Conservation (phyloP, 2,888 invertebrate species). For the Brachyptera risi region DNA sequence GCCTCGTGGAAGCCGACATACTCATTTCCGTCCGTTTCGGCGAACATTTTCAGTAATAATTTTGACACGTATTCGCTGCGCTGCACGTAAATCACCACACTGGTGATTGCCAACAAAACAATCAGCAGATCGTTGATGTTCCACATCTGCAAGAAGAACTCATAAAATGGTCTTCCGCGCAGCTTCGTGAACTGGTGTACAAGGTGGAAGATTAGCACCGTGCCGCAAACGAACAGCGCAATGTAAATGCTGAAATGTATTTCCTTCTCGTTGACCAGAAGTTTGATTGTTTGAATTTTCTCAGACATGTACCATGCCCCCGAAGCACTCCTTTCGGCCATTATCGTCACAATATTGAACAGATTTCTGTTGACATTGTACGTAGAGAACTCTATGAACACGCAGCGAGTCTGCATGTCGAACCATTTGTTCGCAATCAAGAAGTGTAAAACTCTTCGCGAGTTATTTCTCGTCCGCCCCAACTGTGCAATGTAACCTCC, state of each 20-base stretch:
- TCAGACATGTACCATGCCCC: not conserved
- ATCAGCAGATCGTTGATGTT: constrained; percentile 21
- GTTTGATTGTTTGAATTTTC: constrained; percentile 11
- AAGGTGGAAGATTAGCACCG: constrained; percentile 9
- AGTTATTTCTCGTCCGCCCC: constrained; percentile 26
- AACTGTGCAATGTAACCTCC: constrained; percentile 27
- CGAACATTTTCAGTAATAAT: constrained; percentile 3
- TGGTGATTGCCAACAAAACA: not conserved
- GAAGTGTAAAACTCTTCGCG: constrained; percentile 23
- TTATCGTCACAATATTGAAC: constrained; percentile 27
- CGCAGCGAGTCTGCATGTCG: constrained; percentile 21
- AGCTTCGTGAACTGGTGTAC: not conserved
- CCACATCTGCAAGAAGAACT: constrained; percentile 16
- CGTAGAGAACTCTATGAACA: constrained; percentile 27
- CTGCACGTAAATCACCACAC: not conserved
- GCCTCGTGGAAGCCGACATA: constrained; percentile 23
- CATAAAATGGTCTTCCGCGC: not conserved
- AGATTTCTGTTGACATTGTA: constrained; percentile 29
- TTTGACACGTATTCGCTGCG: constrained; percentile 19
- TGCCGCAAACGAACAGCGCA: constrained; percentile 3
- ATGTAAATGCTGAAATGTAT: not conserved
- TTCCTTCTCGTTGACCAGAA: not conserved
- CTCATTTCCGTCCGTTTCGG: constrained; percentile 18
- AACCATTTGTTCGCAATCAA: constrained; percentile 23
- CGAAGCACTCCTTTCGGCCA: constrained; percentile 17